Evolutionary conservation across 2,113 vertebrate genomes (phyloP), one percentile per base, ranked within the genome.

Genomic region (Heliornis fulica): DNA sequence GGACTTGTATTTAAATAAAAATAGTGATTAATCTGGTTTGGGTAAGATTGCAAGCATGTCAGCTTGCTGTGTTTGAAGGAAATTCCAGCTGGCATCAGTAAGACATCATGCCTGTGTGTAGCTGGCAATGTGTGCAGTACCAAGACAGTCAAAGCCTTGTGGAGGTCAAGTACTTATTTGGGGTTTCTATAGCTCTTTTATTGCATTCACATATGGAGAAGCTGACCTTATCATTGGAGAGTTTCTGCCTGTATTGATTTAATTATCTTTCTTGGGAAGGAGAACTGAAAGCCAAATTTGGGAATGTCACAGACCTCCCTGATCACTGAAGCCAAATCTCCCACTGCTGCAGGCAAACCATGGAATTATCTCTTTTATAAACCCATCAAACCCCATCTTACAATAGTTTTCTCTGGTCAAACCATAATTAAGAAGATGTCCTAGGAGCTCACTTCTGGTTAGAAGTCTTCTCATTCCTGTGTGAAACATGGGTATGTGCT

Each of bases 401-500:
- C 8, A 29, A 5, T 2, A 64, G 19, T 25, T 72, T 48, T 50
- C 9, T 48, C 34, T 70, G 51, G 36, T 51, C 5, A 1, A 15
- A 29, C 15, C 18, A 41, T 34, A 11, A 28, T 46, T 68, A n/a
- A 64, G 20, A 46, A n/a, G 9, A 45, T 70, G 11, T 70, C 68
- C 23, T 32, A 48, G 34, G 50, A 28, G 12, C 20, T 77, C 8
- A 1, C 17, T 77, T 43, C 32, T 51, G 17, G 9, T 81, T 81
- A 51, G 38, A 63, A 90, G 46, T 43, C 4, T 51, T 61, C 40
- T 16, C 29, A 50, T 26, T 74, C 7, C 38, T 41, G 8, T 34
- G 61, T 3, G 22, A 87, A 74, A 21, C 17, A 20, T 0, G 16
- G 13, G 11, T 22, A 4, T 1, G 6, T 2, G 1, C 43, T 38